Evolutionary conservation across 2,888 invertebrate genomes (phyloP).

Genomic region (Alsophila aescularia): DNA sequence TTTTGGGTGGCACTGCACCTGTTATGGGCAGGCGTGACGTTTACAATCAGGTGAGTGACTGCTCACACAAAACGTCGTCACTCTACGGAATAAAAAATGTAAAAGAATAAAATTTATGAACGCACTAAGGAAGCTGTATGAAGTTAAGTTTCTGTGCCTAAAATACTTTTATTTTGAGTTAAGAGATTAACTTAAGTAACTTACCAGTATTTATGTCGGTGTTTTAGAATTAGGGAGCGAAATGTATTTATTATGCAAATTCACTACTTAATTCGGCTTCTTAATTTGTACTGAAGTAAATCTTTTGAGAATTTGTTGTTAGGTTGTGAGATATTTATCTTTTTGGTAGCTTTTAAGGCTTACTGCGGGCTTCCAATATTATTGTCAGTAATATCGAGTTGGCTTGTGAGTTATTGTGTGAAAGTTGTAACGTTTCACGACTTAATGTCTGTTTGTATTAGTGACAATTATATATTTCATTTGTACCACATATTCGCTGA

Average conservation of each 20-base stretch:
- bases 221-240: constrained; percentile 12
- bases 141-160: constrained; percentile 10
- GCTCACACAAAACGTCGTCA: no score
- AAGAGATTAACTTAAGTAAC: constrained; percentile 18
- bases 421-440: no score
- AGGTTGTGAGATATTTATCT: neutral
- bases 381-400: no score
- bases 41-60: no score
- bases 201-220: constrained; percentile 18
- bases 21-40: no score
- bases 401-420: no score
- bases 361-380: no score
- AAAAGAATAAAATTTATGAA: neutral
- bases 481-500: no score
- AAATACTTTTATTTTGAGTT: constrained; percentile 19
- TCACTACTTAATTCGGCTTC: constrained; percentile 19
- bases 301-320: neutral
- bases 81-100: no score
- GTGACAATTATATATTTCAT: no score
- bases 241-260: constrained; percentile 27
- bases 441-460: no score
- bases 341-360: neutral
- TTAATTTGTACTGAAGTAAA: constrained; percentile 19
- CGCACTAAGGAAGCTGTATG: constrained; percentile 3
- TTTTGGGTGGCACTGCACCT: no score